Conservation (phyloP, 2,797 vertebrate species). For the Amniataba percoides region DNA sequence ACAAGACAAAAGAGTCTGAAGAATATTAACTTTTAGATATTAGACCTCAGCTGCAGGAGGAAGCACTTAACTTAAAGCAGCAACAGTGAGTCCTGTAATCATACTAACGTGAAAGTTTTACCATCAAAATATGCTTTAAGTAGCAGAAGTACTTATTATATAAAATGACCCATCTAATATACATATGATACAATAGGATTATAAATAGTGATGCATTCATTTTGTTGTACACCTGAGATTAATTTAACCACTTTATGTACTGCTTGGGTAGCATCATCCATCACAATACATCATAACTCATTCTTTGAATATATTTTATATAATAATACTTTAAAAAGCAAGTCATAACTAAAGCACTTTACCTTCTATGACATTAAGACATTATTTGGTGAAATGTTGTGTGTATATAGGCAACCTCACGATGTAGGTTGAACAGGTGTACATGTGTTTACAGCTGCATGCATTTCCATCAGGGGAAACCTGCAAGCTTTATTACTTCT, state of each 20-base stretch:
- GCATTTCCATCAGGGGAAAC: background rate
- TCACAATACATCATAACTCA: background rate
- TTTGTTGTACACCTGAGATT: too few species aligned
- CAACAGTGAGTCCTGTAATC: background rate
- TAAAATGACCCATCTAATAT: background rate
- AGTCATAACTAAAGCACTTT: background rate
- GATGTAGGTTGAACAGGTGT: too few species aligned
- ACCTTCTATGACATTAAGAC: too few species aligned
- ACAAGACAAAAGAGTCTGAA: background rate
- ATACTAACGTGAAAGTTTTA: too few species aligned
- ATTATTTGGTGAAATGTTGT: too few species aligned
- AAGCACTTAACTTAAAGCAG: background rate
- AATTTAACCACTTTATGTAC: background rate
- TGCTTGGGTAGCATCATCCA: background rate
- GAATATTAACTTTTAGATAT: background rate
- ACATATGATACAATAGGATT: too few species aligned
- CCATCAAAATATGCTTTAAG: background rate
- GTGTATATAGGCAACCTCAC: too few species aligned
- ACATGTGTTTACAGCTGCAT: background rate
- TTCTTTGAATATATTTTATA: background rate
- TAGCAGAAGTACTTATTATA: background rate
- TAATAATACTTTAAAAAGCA: background rate
- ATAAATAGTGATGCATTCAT: too few species aligned
- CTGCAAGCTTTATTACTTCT: slow-evolving; percentile 19
- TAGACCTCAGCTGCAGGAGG: background rate